These are phyloP conservation scores for Cephus cinctus DNA, from an alignment of 1,140 invertebrate genomes.

Conservation along the genomic window DNA sequence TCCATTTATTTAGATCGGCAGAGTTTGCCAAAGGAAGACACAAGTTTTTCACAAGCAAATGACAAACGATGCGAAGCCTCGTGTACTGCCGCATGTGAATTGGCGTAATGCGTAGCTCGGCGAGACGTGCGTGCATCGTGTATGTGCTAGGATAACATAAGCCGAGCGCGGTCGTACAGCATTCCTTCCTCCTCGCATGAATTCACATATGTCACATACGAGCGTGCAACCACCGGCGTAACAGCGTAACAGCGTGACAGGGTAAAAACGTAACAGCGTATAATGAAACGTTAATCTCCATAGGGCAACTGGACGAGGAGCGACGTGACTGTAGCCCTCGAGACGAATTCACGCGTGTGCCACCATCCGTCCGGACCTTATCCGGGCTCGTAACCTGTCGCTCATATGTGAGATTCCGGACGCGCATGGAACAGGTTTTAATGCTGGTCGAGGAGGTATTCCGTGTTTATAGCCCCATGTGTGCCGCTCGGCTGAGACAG, in stretches of 20 bases:
- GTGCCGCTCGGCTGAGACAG: too few species aligned
- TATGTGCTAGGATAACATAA: conserved; percentile 13
- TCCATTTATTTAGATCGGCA: too few species aligned
- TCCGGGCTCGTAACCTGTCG: conserved; percentile 25
- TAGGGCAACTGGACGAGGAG: too few species aligned
- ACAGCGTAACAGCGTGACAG: not conserved
- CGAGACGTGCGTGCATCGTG: conserved; percentile 10
- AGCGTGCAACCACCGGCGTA: not conserved
- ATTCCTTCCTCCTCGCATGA: conserved; percentile 2
- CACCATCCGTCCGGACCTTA: not conserved
- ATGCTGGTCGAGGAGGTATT: conserved; percentile 30
- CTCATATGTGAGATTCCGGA: conserved; percentile 33
- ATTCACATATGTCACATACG: not conserved
- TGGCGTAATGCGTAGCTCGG: not conserved
- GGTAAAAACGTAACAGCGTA: too few species aligned
- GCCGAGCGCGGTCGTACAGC: not conserved
- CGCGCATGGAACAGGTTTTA: conserved; percentile 28
- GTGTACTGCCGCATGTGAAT: not conserved
- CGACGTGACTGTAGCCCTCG: too few species aligned
- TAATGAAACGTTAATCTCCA: too few species aligned
- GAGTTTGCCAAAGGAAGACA: too few species aligned
- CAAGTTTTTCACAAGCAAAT: too few species aligned
- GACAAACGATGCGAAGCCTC: too few species aligned
- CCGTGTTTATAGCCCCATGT: conserved; percentile 17
- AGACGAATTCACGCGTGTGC: not conserved